Conservation (phyloP, 2,797 vertebrate species). For the Semotilus atromaculatus region DNA sequence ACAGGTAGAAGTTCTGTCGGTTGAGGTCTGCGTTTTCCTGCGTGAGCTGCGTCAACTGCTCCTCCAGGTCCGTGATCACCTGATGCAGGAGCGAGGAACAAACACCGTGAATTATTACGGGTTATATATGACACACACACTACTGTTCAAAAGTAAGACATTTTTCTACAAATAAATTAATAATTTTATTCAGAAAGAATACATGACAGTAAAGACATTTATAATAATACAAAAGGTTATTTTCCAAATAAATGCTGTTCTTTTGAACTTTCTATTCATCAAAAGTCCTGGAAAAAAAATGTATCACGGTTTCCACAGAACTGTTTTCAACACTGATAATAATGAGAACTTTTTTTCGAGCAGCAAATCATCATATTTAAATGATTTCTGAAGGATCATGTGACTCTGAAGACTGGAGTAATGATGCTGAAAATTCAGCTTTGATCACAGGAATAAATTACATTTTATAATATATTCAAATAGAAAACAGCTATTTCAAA, state of each 20-base stretch:
- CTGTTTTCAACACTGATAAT: neutral
- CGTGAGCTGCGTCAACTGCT: conserved; percentile 94
- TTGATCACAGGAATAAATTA: neutral
- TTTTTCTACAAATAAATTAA: neutral
- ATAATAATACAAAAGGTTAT: no score
- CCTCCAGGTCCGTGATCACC: conserved; percentile 98
- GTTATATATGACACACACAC: no score
- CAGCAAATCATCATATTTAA: neutral
- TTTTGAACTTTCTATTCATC: no score
- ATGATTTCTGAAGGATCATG: neutral
- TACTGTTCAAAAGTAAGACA: neutral
- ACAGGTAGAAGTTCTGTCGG: conserved; percentile 98
- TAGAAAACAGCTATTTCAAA: neutral
- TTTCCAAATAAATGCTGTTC: no score
- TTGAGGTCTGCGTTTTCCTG: conserved; percentile 98
- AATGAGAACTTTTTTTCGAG: neutral
- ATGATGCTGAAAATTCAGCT: no score
- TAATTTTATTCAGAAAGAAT: neutral
- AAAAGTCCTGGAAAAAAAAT: no score
- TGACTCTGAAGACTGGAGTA: neutral
- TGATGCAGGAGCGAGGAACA: conserved; percentile 61
- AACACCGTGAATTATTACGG: neutral
- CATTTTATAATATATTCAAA: neutral
- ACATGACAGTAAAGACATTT: neutral
- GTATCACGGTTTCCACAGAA: no score